Percentiles rank a stretch among this genome's conserved stretches.
Conservation (phyloP, 2,113 vertebrate species). For the Nibea coibor region DNA sequence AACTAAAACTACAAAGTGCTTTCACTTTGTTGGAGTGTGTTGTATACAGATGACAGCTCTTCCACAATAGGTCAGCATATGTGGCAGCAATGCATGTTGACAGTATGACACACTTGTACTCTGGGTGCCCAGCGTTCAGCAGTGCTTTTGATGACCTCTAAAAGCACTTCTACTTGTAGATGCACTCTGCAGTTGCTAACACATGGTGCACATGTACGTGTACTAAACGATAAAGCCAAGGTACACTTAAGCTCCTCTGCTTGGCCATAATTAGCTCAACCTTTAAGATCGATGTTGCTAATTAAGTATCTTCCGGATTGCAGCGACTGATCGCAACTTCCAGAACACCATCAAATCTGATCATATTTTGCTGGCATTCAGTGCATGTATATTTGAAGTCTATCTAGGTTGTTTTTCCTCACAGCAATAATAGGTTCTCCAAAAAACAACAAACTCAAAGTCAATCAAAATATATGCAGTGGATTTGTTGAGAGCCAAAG, state of each 20-base stretch:
- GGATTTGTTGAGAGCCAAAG: not conserved
- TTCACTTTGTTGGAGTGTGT: not conserved
- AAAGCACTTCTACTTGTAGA: not conserved
- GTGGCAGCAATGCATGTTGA: not conserved
- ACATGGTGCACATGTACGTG: not conserved
- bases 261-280: conserved; percentile 3
- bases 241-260: not conserved
- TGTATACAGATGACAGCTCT: not conserved
- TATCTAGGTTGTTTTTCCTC: not conserved
- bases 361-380: not conserved
- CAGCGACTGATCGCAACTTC: not conserved
- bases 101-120: not conserved
- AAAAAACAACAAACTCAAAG: not conserved
- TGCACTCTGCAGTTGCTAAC: not conserved
- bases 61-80: not conserved
- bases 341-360: not conserved
- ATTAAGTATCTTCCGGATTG: not conserved
- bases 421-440: not conserved
- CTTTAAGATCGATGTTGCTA: not conserved
- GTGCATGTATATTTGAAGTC: not conserved
- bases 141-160: not conserved
- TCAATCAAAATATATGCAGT: conserved; percentile 4
- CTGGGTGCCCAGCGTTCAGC: not conserved
- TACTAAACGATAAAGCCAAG: not conserved
- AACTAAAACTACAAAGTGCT: not conserved